A percentile compares a stretch with the other conserved stretches of the same genome.
These are phyloP conservation scores for Macroramphosus scolopax DNA, from an alignment of 2,797 vertebrate genomes.

Conservation along the genomic window DNA sequence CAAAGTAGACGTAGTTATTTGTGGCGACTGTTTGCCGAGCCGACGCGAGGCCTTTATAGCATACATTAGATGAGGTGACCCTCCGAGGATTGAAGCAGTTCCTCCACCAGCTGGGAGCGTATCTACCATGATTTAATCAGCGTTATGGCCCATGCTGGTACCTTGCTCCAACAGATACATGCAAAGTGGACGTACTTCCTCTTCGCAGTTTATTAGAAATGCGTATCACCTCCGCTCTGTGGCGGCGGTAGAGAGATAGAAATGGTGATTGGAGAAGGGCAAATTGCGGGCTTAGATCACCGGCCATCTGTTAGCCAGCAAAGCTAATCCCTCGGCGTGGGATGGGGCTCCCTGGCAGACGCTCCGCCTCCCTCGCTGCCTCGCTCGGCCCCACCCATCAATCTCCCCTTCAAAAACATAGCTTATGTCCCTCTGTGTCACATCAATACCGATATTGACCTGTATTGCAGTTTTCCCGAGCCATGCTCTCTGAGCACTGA, in stretches of 20 bases:
- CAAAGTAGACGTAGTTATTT: too few species aligned
- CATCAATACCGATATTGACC: constrained; percentile 59
- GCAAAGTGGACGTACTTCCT: constrained; percentile 21
- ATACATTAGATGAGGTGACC: constrained; percentile 5
- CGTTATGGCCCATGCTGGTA: background rate
- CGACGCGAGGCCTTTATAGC: background rate
- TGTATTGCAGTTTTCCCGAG: constrained; percentile 36
- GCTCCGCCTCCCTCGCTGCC: constrained; percentile 7
- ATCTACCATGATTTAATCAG: background rate
- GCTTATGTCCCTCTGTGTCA: constrained; percentile 32
- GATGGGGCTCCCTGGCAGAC: constrained; percentile 45
- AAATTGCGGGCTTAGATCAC: constrained; percentile 64
- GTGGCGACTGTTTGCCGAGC: too few species aligned
- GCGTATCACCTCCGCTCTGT: constrained; percentile 29
- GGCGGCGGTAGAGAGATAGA: constrained; percentile 25
- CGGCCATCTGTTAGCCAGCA: constrained; percentile 70
- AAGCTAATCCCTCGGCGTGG: constrained; percentile 62
- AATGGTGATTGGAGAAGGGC: constrained; percentile 59
- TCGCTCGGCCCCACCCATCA: constrained; percentile 36
- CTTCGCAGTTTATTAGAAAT: constrained; percentile 19
- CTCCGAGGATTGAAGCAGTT: background rate
- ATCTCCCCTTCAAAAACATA: constrained; percentile 35
- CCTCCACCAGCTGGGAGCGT: too few species aligned
- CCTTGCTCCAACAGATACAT: background rate
- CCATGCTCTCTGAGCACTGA: constrained; percentile 11